Evolutionary conservation across 2,797 vertebrate species (phyloP), one percentile per base, ranked within the genome.

Genomic region (Lophius americanus): DNA sequence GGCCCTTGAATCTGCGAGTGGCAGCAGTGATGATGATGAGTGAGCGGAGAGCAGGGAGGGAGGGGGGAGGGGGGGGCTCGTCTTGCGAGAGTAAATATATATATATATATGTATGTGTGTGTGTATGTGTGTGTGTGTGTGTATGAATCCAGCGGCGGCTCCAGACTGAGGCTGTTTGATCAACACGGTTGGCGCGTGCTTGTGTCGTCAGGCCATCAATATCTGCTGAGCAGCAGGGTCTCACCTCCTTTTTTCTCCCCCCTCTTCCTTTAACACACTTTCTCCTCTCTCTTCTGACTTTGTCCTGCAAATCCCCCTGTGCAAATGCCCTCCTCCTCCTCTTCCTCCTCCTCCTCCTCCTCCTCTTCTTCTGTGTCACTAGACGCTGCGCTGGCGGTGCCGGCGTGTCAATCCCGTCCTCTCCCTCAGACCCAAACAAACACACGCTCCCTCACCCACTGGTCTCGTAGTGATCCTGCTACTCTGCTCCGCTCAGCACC

Each of bases 401-500:
- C 79, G 74, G 35, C 62, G 68, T 67, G 70, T 64, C 70, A 68
- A 60, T 64, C 63, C 50, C 47, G 59, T 60, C 71, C 72, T 49
- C 23, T 62, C 64, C 72, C 69, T 73, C 70, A 81, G 71, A 82
- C 71, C 79, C 80, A 86, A 82, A 74, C 87, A 83, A 81, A 85
- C 73, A 73, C 82, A 81, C 87, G 43, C 88, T 84, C 82, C 70
- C 81, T 87, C 86, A 83, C 85, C 89, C 23, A 23, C 23, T 83
- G 85, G 82, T 85, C 86, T 85, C 65, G 85, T 88, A 88, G 90
- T 85, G 89, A 41, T 81, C 79, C 83, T 86, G 86, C 88, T 78
- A 86, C 85, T 90, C 79, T 42, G 70, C 86, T 90, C 85, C 76
- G 90, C 91, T 92, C 89, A 79, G 91, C 91, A 89, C 92, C 93